These are phyloP conservation scores for Channa maculata DNA, from an alignment of 2,113 vertebrate genomes.

Conservation along the genomic window DNA sequence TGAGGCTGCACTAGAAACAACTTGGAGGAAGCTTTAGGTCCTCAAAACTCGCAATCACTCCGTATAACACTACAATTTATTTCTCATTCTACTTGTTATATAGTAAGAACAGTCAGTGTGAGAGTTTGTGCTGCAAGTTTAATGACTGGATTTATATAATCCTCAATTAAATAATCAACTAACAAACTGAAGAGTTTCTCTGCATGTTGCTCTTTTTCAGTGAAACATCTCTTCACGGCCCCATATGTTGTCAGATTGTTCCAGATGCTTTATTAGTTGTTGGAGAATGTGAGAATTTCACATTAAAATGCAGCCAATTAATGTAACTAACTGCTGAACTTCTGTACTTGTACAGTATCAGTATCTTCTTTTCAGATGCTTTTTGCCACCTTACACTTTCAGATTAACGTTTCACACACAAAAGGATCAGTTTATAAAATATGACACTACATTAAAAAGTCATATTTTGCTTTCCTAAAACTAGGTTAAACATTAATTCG, in stretches of 20 bases:
- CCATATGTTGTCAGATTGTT: no score
- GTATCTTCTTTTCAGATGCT: no score
- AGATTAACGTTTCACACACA: no score
- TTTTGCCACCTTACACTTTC: no score
- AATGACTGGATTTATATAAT: constrained; percentile 25
- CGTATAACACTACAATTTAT: background rate
- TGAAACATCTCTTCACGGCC: background rate
- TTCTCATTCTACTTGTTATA: background rate
- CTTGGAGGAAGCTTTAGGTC: background rate
- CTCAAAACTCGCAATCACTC: background rate
- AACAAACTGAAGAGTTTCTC: background rate
- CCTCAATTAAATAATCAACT: constrained; percentile 16
- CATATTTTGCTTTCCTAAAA: no score
- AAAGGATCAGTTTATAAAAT: no score
- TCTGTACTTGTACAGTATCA: no score
- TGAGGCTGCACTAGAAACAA: constrained; percentile 16
- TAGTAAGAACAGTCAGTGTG: background rate
- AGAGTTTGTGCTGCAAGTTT: background rate
- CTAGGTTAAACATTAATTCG: no score
- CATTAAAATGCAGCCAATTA: background rate
- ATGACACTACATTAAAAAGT: no score
- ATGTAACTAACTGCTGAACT: no score
- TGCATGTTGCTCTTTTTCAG: background rate
- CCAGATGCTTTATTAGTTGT: no score
- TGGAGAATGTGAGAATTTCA: background rate